phyloP scores from a whole-genome alignment of 2,888 invertebrate genomes.

The Eueremaeus valkanovi region DNA sequence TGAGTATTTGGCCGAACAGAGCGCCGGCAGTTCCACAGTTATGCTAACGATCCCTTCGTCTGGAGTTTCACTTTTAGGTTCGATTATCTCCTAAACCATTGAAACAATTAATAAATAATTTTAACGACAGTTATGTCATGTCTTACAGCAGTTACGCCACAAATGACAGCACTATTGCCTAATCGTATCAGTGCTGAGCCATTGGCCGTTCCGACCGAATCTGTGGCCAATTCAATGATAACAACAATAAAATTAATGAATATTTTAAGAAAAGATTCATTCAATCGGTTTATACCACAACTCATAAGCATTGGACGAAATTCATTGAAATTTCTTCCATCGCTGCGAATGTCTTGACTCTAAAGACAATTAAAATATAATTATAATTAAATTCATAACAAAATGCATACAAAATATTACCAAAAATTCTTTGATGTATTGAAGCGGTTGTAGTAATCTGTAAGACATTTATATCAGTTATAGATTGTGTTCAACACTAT shows the following conservation, averaged over 20 bases:
- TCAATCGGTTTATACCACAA: slow-evolving; percentile 17
- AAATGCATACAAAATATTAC: not conserved
- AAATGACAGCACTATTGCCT: slow-evolving; percentile 46
- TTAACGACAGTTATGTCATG: no score
- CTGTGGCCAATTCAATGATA: slow-evolving; percentile 26
- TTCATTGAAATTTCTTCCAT: slow-evolving; percentile 42
- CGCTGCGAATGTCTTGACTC: slow-evolving; percentile 47
- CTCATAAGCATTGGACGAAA: slow-evolving; percentile 38
- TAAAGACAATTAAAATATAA: not conserved
- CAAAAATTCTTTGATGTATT: slow-evolving; percentile 35
- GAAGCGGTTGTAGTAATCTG: slow-evolving; percentile 39
- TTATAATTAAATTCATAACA: not conserved
- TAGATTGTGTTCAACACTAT: not conserved
- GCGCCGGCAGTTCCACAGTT: slow-evolving; percentile 71
- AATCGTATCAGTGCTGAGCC: slow-evolving; percentile 46
- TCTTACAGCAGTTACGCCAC: slow-evolving; percentile 45
- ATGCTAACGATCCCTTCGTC: slow-evolving; percentile 38
- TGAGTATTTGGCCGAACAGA: slow-evolving; percentile 64
- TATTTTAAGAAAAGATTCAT: not conserved
- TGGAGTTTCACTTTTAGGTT: slow-evolving; percentile 23
- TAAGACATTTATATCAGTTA: not conserved
- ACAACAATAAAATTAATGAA: not conserved
- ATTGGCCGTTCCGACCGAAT: slow-evolving; percentile 44
- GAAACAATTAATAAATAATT: not conserved
- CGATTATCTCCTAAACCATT: slow-evolving; percentile 16